A percentile compares a stretch with the other conserved stretches of the same genome.
These are phyloP conservation scores for Bursaphelenchus mucronatus DNA, from an alignment of 1,140 invertebrate species.

Conservation along the genomic window DNA sequence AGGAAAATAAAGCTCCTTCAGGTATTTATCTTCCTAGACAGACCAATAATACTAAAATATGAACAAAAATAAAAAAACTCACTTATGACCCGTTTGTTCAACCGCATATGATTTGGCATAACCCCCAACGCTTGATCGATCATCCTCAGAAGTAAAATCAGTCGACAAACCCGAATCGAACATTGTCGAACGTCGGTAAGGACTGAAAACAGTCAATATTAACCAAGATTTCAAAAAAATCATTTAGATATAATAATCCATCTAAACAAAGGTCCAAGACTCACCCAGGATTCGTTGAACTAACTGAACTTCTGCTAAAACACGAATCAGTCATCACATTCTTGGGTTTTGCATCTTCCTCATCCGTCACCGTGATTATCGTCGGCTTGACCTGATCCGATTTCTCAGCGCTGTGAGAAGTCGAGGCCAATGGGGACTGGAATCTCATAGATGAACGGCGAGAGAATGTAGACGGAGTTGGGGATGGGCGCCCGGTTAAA, in stretches of 20 bases:
- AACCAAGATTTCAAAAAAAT: background rate
- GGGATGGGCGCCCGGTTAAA: constrained; percentile 6
- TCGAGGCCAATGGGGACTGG: background rate
- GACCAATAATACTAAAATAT: too few relatives aligned
- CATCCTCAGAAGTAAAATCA: constrained; percentile 11
- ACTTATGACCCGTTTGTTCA: too few relatives aligned
- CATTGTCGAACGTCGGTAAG: constrained; percentile 10
- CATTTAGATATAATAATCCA: background rate
- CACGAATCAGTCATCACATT: too few relatives aligned
- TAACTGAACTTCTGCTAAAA: background rate
- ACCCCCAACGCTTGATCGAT: background rate
- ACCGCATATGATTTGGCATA: too few relatives aligned
- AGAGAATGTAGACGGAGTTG: background rate
- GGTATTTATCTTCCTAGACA: too few relatives aligned
- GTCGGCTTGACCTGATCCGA: too few relatives aligned
- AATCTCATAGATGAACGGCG: background rate
- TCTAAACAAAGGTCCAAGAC: background rate
- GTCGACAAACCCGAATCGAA: constrained; percentile 17
- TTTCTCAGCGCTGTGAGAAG: too few relatives aligned
- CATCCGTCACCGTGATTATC: too few relatives aligned
- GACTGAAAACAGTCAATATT: constrained; percentile 6
- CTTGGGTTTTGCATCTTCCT: too few relatives aligned
- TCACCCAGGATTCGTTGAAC: background rate
- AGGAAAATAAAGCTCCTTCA: too few relatives aligned
- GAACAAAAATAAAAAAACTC: too few relatives aligned